These are phyloP conservation scores for Salvator merianae DNA, from an alignment of 2,113 vertebrate species.

Conservation along the genomic window DNA sequence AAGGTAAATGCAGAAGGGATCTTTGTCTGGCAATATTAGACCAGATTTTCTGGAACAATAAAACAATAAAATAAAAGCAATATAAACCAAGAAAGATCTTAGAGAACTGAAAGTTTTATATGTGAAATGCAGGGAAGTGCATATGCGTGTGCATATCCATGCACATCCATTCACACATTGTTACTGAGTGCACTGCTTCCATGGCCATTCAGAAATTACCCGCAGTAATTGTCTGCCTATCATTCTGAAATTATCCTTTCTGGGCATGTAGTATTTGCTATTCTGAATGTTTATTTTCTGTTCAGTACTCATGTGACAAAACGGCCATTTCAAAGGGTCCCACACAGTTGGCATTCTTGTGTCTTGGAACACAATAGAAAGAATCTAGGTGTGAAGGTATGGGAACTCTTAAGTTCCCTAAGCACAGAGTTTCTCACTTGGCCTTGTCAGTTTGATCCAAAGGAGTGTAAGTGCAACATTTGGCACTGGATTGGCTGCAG, in stretches of 20 bases:
- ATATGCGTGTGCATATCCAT: background rate
- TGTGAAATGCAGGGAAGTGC: background rate
- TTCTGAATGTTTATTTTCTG: background rate
- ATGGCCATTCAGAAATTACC: background rate
- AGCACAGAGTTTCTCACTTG: too few relatives aligned
- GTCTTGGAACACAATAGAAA: too few relatives aligned
- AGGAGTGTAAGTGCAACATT: too few relatives aligned
- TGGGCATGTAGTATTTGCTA: too few relatives aligned
- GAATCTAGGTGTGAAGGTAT: too few relatives aligned
- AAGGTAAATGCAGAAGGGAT: too few relatives aligned
- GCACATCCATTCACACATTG: background rate
- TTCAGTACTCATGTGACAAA: background rate
- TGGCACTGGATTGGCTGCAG: too few relatives aligned
- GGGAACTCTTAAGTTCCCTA: too few relatives aligned
- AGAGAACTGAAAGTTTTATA: background rate
- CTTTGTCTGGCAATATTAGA: background rate
- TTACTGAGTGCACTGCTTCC: background rate
- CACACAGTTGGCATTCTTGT: background rate
- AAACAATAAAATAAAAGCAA: background rate
- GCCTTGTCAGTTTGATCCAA: too few relatives aligned
- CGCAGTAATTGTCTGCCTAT: background rate
- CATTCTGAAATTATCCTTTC: background rate
- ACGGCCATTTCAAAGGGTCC: background rate
- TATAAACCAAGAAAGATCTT: background rate
- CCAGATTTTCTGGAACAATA: too few relatives aligned